Evolutionary conservation across 2,888 invertebrate species (phyloP).

Genomic region (Caenorhabditis sp.): DNA sequence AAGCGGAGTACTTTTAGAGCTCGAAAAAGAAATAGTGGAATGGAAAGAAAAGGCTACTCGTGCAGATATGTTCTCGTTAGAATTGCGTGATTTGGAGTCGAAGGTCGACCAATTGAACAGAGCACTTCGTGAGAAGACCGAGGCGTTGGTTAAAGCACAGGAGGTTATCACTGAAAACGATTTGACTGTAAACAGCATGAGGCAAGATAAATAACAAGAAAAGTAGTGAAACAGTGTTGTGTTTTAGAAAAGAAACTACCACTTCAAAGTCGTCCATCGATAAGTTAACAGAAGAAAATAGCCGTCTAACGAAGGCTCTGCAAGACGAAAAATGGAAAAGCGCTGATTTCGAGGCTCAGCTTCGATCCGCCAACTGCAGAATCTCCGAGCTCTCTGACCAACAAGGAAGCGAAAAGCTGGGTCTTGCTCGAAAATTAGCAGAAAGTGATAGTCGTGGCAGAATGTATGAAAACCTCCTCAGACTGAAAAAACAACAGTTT

Average conservation of each 20-base stretch:
- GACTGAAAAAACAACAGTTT: neutral
- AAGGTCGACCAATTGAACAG: slow-evolving; percentile 52
- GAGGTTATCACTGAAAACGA: slow-evolving; percentile 55
- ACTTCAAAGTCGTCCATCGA: slow-evolving; percentile 25
- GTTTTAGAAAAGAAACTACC: slow-evolving; percentile 29
- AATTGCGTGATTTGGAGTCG: slow-evolving; percentile 46
- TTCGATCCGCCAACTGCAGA: slow-evolving; percentile 31
- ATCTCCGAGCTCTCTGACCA: slow-evolving; percentile 42
- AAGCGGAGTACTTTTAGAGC: slow-evolving; percentile 19
- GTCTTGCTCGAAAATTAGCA: slow-evolving; percentile 47
- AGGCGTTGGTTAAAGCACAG: slow-evolving; percentile 51
- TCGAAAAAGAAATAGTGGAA: slow-evolving; percentile 39
- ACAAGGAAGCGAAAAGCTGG: slow-evolving; percentile 50
- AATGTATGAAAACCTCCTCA: slow-evolving; percentile 34
- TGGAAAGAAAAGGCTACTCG: slow-evolving; percentile 41
- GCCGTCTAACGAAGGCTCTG: slow-evolving; percentile 17
- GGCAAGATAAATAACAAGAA: too few species aligned
- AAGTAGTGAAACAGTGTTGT: too few species aligned
- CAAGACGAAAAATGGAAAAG: slow-evolving; percentile 31
- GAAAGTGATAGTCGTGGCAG: slow-evolving; percentile 45
- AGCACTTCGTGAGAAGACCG: slow-evolving; percentile 47
- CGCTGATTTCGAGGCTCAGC: slow-evolving; percentile 27
- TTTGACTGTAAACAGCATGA: slow-evolving; percentile 30
- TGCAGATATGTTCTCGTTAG: slow-evolving; percentile 50
- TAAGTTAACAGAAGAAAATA: slow-evolving; percentile 45